phyloP scores from a whole-genome alignment of 2,888 invertebrate genomes.

The Seladonia tumulorum region DNA sequence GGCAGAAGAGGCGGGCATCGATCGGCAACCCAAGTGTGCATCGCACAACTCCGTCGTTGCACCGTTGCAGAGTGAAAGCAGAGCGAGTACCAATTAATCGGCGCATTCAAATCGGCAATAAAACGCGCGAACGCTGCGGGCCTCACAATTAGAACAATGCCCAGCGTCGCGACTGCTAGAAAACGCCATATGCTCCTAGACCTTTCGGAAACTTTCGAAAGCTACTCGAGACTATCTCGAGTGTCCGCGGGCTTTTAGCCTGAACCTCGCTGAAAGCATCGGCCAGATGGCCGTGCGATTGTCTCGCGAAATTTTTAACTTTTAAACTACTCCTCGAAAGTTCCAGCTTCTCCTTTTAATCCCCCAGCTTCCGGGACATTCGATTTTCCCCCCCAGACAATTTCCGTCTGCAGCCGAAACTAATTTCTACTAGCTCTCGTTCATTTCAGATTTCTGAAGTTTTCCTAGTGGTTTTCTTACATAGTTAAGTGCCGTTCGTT shows the following conservation, averaged over 20 bases:
- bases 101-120: no score
- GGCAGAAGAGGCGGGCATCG: neutral
- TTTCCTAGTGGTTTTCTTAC: neutral
- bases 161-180: neutral
- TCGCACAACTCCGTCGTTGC: neutral
- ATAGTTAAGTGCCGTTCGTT: neutral
- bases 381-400: neutral
- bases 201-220: conserved; percentile 22
- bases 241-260: conserved; percentile 34
- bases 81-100: neutral
- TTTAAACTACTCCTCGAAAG: neutral
- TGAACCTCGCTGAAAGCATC: conserved; percentile 28
- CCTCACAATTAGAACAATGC: neutral
- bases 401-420: neutral
- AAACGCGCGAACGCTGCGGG: neutral
- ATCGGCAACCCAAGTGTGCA: neutral
- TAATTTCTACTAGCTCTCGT: no score
- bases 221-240: conserved; percentile 55
- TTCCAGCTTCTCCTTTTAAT: neutral
- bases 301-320: conserved; percentile 27
- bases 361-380: neutral
- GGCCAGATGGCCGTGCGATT: conserved; percentile 44
- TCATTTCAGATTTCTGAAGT: neutral
- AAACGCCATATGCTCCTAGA: conserved; percentile 24
- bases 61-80: neutral